phyloP scores from a whole-genome alignment of 1,140 invertebrate genomes.

The Alviniconcha marisindica region DNA sequence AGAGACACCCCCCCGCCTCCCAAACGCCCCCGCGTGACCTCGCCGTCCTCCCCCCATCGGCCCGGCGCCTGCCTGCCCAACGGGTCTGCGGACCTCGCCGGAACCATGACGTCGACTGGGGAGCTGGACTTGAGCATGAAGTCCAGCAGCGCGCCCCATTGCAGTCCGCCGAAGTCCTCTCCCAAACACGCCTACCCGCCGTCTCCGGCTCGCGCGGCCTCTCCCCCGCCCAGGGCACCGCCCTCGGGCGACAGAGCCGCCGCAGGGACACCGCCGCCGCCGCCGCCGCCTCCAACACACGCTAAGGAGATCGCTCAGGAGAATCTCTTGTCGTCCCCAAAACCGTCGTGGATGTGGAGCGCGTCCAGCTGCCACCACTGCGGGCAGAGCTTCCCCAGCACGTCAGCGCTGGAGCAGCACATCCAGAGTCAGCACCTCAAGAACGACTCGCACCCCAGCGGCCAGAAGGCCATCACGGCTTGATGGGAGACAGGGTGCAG shows the following conservation, averaged over 20 bases:
- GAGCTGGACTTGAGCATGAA: slow-evolving; percentile 72
- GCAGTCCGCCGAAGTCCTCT: background rate
- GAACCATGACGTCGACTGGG: slow-evolving; percentile 55
- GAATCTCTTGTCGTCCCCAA: slow-evolving; percentile 18
- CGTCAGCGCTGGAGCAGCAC: slow-evolving; percentile 73
- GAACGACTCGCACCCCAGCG: slow-evolving; percentile 32
- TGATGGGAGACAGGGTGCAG: too few relatives aligned
- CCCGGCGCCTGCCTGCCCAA: background rate
- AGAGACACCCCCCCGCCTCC: slow-evolving; percentile 1
- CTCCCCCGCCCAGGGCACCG: background rate
- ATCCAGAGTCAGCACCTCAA: slow-evolving; percentile 69
- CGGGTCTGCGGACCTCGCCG: background rate
- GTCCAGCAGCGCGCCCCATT: slow-evolving; percentile 44
- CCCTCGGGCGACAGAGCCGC: background rate
- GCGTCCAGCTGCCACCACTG: slow-evolving; percentile 74
- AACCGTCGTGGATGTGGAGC: slow-evolving; percentile 65
- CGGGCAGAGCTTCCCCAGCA: slow-evolving; percentile 73
- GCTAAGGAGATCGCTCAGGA: slow-evolving; percentile 30
- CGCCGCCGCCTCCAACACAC: slow-evolving; percentile 13
- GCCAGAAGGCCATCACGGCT: slow-evolving; percentile 41
- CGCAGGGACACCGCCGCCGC: slow-evolving; percentile 28
- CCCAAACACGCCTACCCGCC: slow-evolving; percentile 7
- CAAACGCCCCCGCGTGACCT: background rate
- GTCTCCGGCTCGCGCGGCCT: background rate
- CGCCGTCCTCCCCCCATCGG: background rate